A percentile compares a stretch with the other conserved stretches of the same genome.
phyloP scores from a whole-genome alignment of 2,113 vertebrate genomes.

The Clinocottus analis region DNA sequence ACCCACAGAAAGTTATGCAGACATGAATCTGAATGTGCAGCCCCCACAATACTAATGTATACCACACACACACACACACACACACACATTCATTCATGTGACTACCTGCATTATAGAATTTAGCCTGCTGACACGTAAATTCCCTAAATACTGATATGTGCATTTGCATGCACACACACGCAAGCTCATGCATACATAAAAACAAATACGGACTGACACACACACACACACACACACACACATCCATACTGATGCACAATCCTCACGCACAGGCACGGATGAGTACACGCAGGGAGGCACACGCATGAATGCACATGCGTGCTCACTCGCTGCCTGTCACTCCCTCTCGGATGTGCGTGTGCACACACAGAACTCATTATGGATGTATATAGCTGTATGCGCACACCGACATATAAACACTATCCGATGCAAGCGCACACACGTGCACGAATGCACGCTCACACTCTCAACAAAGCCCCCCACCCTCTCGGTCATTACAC shows the following conservation, averaged over 20 bases:
- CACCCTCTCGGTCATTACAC: conserved; percentile 23
- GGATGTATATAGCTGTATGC: conserved; percentile 27
- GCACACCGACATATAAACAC: conserved; percentile 39
- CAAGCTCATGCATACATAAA: conserved; percentile 63
- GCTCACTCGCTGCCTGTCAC: conserved; percentile 54
- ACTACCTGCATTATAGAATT: conserved; percentile 40
- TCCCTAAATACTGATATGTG: conserved; percentile 53
- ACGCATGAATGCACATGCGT: conserved; percentile 31
- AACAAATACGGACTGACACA: conserved; percentile 40
- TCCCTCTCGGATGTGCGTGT: conserved; percentile 38
- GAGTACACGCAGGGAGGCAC: conserved; percentile 39
- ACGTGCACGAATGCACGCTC: conserved; percentile 3
- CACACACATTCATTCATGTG: conserved; percentile 34
- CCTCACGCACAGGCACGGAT: conserved; percentile 54
- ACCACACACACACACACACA: conserved; percentile 7
- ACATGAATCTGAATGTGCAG: conserved; percentile 48
- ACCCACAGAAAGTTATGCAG: conserved; percentile 57
- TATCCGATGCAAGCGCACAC: not conserved
- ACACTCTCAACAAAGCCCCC: not conserved
- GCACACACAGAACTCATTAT: conserved; percentile 57
- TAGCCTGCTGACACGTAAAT: conserved; percentile 49
- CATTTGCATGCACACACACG: conserved; percentile 56
- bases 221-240: conserved; percentile 22
- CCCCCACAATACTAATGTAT: conserved; percentile 43
- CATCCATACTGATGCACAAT: conserved; percentile 33